Evolutionary conservation across 2,888 invertebrate species (phyloP).

Genomic region (Clitarchus hookeri): DNA sequence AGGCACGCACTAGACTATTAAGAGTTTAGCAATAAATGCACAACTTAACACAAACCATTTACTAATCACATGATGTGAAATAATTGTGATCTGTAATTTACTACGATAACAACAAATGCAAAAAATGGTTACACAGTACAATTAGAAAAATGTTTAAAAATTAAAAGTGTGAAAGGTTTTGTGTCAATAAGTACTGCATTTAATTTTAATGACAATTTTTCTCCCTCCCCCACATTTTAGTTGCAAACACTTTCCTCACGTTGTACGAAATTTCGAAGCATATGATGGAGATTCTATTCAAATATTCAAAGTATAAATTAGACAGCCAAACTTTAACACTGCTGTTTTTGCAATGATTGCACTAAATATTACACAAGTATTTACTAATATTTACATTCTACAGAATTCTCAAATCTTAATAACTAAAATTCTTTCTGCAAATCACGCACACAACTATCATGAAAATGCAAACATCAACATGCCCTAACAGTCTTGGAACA

Average conservation of each 20-base stretch:
- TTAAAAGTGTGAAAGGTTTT: not conserved
- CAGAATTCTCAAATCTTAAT: not conserved
- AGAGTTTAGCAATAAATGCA: too few relatives aligned
- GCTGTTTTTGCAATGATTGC: not conserved
- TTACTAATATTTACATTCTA: not conserved
- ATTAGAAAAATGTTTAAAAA: not conserved
- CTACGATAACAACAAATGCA: too few relatives aligned
- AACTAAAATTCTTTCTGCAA: not conserved
- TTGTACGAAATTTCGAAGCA: not conserved
- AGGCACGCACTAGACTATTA: too few relatives aligned
- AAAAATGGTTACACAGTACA: not conserved
- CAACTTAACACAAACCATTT: too few relatives aligned
- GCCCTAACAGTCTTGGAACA: not conserved
- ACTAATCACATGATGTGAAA: too few relatives aligned
- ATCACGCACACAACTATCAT: not conserved
- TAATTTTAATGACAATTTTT: not conserved
- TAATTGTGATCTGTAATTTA: too few relatives aligned
- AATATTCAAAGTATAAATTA: not conserved
- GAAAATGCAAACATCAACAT: constrained; percentile 14
- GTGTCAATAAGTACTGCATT: too few relatives aligned
- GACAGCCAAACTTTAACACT: not conserved
- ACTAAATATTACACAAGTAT: not conserved
- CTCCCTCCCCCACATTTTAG: not conserved
- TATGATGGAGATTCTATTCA: not conserved
- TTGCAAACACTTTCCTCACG: not conserved